These are phyloP conservation scores for Lepidocyrtoides sp. DNA, from an alignment of 2,888 invertebrate genomes.

Conservation along the genomic window DNA sequence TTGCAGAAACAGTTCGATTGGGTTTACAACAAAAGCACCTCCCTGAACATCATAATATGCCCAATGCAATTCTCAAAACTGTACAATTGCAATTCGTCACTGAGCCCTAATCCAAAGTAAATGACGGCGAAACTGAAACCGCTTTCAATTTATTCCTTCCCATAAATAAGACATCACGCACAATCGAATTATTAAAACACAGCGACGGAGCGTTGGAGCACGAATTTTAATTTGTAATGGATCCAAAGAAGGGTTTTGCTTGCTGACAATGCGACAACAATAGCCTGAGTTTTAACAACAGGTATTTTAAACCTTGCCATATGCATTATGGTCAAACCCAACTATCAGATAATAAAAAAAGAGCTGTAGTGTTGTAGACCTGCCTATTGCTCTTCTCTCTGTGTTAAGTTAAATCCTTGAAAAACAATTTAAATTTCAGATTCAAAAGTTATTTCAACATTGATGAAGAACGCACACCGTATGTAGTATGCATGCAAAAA, in stretches of 20 bases:
- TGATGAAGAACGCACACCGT: background rate
- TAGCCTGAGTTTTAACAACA: background rate
- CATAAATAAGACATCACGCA: background rate
- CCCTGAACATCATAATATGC: too few relatives aligned
- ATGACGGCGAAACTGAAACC: background rate
- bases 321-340: background rate
- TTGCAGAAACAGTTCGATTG: too few relatives aligned
- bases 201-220: background rate
- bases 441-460: slow-evolving; percentile 20
- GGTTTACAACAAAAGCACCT: too few relatives aligned
- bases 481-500: background rate
- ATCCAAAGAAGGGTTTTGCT: slow-evolving; percentile 57
- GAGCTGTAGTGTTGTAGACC: background rate
- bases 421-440: slow-evolving; percentile 60
- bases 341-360: background rate
- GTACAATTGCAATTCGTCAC: slow-evolving; percentile 25
- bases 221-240: slow-evolving; percentile 51
- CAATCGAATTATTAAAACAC: background rate
- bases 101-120: background rate
- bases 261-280: slow-evolving; percentile 16
- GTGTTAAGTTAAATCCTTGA: slow-evolving; percentile 71
- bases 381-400: background rate
- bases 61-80: too few relatives aligned
- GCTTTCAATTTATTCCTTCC: background rate
- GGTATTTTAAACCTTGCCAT: slow-evolving; percentile 28